Evolutionary conservation across 2,797 vertebrate genomes (phyloP), one percentile per base, ranked within the genome.

Genomic region (Pelodytes ibericus): DNA sequence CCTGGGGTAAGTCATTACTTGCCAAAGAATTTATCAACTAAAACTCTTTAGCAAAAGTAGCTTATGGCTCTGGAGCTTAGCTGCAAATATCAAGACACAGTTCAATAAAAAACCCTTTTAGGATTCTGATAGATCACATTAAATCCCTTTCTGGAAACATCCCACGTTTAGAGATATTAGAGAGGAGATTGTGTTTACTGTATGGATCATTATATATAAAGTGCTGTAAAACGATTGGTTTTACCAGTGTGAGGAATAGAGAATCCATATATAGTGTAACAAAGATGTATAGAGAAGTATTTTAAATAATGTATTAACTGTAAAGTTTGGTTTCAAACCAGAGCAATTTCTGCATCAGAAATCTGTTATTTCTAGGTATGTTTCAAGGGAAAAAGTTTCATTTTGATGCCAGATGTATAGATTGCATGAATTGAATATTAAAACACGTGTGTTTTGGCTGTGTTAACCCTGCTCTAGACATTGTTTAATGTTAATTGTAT

Each of bases 91-190:
- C 65, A 33, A 73, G 71, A 63, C 60, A 61, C 20, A 18, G 64
- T 66, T 79, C 64, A 31, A 69, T 73, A 68, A 73, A 79, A 79
- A 73, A 71, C 71, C 67, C 67, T 69, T 79, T 69, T 74, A 79
- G 71, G 58, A 79, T 79, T 79, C 58, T 27, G 58, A 53, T 64
- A 73, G 71, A 68, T 67, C 64, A 47, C 64, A 41, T 3, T 31
- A 69, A 79, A 73, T 61, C 63, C 64, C 25, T 62, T 74, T 3
- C 11, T 63, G 64, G 64, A 68, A 44, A 69, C 58, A 47, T 69
- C 74, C 77, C 64, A 69, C 64, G 57, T 73, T 24, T 69, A 44
- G 31, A 67, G 75, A 66, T 67, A 61, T 71, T 67, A 66, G 60
- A 66, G 30, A 67, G 29, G n/a, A 77, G 59, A 57, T 51, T 56